These are phyloP conservation scores for Nibea coibor DNA, from an alignment of 2,113 vertebrate genomes.

Conservation along the genomic window DNA sequence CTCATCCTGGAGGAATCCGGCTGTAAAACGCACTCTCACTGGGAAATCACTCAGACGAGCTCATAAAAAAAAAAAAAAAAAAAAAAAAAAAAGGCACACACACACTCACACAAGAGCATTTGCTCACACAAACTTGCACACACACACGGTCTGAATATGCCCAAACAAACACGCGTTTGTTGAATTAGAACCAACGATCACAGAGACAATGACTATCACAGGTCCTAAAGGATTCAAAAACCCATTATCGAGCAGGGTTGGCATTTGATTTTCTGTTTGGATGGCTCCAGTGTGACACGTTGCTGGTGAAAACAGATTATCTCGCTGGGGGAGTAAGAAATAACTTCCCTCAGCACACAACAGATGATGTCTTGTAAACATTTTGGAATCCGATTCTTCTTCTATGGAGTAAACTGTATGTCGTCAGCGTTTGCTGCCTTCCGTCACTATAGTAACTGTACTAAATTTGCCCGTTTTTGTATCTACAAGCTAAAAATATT, in stretches of 20 bases:
- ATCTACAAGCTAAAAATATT: neutral
- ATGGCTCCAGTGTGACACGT: slow-evolving; percentile 26
- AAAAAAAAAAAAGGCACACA: slow-evolving; percentile 32
- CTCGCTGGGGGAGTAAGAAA: slow-evolving; percentile 47
- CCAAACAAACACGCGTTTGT: slow-evolving; percentile 30
- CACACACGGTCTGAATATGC: slow-evolving; percentile 3
- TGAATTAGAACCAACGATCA: slow-evolving; percentile 19
- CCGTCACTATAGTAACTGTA: neutral
- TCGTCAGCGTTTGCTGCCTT: neutral
- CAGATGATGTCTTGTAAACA: slow-evolving; percentile 37
- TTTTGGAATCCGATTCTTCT: slow-evolving; percentile 17
- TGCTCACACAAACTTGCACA: slow-evolving; percentile 30
- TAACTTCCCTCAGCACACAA: slow-evolving; percentile 12
- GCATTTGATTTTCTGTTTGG: slow-evolving; percentile 48
- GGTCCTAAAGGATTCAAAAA: slow-evolving; percentile 32
- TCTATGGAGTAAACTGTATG: neutral
- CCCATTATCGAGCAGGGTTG: slow-evolving; percentile 36
- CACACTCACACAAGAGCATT: slow-evolving; percentile 33
- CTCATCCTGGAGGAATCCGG: slow-evolving; percentile 78
- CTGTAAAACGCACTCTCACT: slow-evolving; percentile 72
- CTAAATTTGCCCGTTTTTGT: neutral
- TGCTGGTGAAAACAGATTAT: slow-evolving; percentile 49
- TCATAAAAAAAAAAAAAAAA: slow-evolving; percentile 66
- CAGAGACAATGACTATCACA: slow-evolving; percentile 16
- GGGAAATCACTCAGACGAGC: slow-evolving; percentile 72